These are phyloP conservation scores for Danio tinwini DNA, from an alignment of 2,797 vertebrate genomes.

Conservation along the genomic window DNA sequence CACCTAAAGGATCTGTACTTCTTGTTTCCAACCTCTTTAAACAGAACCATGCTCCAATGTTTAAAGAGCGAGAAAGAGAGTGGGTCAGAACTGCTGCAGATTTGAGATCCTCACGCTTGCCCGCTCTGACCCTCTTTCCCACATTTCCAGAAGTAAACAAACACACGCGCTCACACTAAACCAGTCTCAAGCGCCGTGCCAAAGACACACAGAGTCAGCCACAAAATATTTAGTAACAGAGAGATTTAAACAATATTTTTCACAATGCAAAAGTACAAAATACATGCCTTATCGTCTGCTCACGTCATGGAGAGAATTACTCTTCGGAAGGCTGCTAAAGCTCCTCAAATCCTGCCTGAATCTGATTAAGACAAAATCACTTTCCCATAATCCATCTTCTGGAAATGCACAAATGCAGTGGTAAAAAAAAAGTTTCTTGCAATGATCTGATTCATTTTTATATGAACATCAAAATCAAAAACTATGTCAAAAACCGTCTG, in stretches of 20 bases:
- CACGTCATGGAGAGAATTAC: conserved; percentile 35
- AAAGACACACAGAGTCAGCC: conserved; percentile 22
- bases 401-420: conserved; percentile 38
- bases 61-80: background rate
- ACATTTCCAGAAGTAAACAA: conserved; percentile 44
- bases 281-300: conserved; percentile 38
- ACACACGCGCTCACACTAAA: conserved; percentile 41
- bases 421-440: conserved; percentile 25
- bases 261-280: conserved; percentile 31
- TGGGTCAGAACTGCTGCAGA: background rate
- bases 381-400: conserved; percentile 31
- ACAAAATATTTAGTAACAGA: conserved; percentile 43
- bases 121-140: conserved; percentile 8
- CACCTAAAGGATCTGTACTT: background rate
- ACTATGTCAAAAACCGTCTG: background rate
- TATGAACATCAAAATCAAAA: conserved; percentile 41
- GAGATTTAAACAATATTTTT: conserved; percentile 44
- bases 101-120: background rate
- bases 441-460: conserved; percentile 50
- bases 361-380: conserved; percentile 52
- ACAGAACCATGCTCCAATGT: conserved; percentile 44
- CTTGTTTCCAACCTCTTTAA: conserved; percentile 1
- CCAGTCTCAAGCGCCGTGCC: conserved; percentile 3
- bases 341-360: conserved; percentile 48
- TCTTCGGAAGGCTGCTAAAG: conserved; percentile 28